A percentile compares a stretch with the other conserved stretches of the same genome.
These are phyloP conservation scores for Gallinago media DNA, from an alignment of 2,113 vertebrate species.

Conservation along the genomic window DNA sequence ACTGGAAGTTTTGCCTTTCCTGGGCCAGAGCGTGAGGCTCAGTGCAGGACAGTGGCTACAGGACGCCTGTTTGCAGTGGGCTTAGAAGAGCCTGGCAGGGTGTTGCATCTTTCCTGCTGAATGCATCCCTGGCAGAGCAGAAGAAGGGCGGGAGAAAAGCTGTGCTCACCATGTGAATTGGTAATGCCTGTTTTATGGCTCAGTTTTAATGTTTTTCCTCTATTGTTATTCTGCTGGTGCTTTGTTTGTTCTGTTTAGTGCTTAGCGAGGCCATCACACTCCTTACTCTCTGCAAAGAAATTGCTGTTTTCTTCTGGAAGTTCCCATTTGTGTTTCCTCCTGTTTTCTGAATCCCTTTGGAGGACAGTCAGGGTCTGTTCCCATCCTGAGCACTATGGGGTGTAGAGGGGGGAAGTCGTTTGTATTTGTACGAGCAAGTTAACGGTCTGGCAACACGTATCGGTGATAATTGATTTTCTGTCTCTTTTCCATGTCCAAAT, in stretches of 20 bases:
- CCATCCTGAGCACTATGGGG: background rate
- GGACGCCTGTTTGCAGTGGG: background rate
- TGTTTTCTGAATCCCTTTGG: background rate
- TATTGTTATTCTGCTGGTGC: background rate
- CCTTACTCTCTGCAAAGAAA: background rate
- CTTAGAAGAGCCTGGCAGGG: background rate
- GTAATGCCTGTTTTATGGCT: background rate
- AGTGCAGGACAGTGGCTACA: accelerated
- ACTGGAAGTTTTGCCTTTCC: background rate
- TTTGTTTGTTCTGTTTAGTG: background rate
- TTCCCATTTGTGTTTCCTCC: background rate
- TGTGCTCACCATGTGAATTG: background rate
- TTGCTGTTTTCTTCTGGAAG: background rate
- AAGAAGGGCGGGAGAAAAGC: background rate
- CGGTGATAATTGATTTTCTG: conserved; percentile 19
- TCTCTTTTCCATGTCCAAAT: conserved; percentile 39
- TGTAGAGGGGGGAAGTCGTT: background rate
- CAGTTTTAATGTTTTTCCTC: background rate
- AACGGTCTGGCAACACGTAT: background rate
- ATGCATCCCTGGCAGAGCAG: background rate
- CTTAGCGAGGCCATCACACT: background rate
- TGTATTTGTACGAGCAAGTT: background rate
- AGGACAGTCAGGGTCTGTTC: background rate
- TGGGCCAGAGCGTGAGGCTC: background rate
- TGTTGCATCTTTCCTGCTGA: background rate